phyloP scores from a whole-genome alignment of 2,113 vertebrate species.

The Clarias gariepinus region DNA sequence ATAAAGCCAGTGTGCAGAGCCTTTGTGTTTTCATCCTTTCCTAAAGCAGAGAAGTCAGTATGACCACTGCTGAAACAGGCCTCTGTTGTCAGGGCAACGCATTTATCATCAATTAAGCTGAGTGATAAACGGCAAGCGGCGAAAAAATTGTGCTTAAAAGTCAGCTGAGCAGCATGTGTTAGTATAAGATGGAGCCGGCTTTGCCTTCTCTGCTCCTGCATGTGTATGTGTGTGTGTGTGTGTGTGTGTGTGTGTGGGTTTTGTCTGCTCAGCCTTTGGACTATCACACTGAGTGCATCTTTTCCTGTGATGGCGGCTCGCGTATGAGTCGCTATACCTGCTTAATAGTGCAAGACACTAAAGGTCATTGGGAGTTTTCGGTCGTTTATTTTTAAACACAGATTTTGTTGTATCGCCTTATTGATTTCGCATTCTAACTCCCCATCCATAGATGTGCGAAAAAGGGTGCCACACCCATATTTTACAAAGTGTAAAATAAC shows the following conservation, averaged over 20 bases:
- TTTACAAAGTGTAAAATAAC: constrained; percentile 51
- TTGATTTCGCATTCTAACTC: constrained; percentile 45
- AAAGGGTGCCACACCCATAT: constrained; percentile 66
- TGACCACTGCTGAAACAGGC: constrained; percentile 71
- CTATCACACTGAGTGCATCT: constrained; percentile 34
- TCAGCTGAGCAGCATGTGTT: constrained; percentile 39
- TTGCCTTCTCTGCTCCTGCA: constrained; percentile 49
- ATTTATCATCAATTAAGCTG: constrained; percentile 69
- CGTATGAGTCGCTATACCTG: constrained; percentile 39
- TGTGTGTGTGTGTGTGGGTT: constrained; percentile 41
- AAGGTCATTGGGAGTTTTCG: background rate
- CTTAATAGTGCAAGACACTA: constrained; percentile 30
- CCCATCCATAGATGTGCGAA: constrained; percentile 26
- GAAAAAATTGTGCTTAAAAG: constrained; percentile 32
- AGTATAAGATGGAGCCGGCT: constrained; percentile 35
- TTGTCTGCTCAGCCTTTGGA: constrained; percentile 59
- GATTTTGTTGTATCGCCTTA: constrained; percentile 42
- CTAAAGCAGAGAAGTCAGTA: constrained; percentile 36
- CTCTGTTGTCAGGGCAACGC: constrained; percentile 92
- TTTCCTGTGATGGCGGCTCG: constrained; percentile 33
- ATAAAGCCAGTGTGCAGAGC: background rate
- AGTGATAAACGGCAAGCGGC: background rate
- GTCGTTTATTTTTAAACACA: constrained; percentile 21
- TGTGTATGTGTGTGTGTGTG: constrained; percentile 36
- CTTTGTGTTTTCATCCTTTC: background rate